These are phyloP conservation scores for Scaptomyza reducta DNA, from an alignment of 2,888 invertebrate genomes.

Conservation along the genomic window DNA sequence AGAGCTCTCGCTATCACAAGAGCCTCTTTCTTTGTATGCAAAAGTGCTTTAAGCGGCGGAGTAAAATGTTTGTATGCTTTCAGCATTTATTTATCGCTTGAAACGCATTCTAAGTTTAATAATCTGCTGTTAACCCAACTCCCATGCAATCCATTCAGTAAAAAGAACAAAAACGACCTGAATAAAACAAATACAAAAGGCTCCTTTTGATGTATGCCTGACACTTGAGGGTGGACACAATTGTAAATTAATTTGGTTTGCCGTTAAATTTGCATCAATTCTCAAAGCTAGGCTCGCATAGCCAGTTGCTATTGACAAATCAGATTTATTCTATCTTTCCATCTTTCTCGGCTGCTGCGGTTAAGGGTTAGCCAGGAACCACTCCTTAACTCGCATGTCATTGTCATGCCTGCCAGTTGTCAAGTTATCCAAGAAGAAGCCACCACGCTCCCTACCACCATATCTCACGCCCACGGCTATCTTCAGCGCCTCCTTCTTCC, in stretches of 20 bases:
- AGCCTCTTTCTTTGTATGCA: too few species aligned
- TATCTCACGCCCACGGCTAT: slow-evolving; percentile 1
- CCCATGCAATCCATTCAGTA: not conserved
- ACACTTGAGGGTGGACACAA: slow-evolving; percentile 75
- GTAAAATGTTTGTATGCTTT: slow-evolving; percentile 10
- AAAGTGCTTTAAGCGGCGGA: too few species aligned
- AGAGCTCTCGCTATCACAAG: too few species aligned
- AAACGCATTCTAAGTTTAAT: slow-evolving; percentile 58
- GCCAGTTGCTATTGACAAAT: slow-evolving; percentile 55
- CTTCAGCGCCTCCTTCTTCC: slow-evolving; percentile 9
- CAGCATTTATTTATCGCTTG: slow-evolving; percentile 57
- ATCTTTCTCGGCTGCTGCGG: slow-evolving; percentile 10
- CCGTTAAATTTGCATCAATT: slow-evolving; percentile 69
- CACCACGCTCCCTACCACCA: slow-evolving; percentile 18
- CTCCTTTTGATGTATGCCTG: slow-evolving; percentile 58
- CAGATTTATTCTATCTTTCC: slow-evolving; percentile 40
- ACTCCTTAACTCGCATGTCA: slow-evolving; percentile 56
- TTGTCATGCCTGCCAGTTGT: slow-evolving; percentile 58
- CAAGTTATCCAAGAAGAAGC: slow-evolving; percentile 53
- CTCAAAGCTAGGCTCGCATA: slow-evolving; percentile 32
- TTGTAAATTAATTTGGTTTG: slow-evolving; percentile 69
- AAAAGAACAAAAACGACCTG: not conserved
- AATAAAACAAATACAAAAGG: not conserved
- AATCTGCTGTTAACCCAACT: slow-evolving; percentile 10
- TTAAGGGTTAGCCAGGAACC: slow-evolving; percentile 49